phyloP scores from a whole-genome alignment of 92 coral and sea anemone genomes.

The Pocillopora meandrina region DNA sequence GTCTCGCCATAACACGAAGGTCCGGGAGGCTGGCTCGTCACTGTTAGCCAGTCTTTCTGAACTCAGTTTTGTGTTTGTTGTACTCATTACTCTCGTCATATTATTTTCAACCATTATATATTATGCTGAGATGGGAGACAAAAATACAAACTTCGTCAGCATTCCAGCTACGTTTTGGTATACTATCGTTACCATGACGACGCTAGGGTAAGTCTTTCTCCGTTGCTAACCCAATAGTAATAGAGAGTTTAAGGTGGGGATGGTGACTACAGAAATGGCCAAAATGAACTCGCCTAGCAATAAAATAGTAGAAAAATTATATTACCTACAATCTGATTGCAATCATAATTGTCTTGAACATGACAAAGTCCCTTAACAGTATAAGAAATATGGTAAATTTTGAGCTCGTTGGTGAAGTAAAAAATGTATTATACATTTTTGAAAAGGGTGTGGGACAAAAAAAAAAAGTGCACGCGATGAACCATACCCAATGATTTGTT shows the following conservation, averaged over 20 bases:
- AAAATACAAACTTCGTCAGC: constrained; percentile 67
- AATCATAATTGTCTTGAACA: no score
- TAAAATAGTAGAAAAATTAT: no score
- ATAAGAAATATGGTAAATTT: no score
- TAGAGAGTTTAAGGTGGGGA: background rate
- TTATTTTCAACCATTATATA: constrained; percentile 90
- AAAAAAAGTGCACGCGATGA: no score
- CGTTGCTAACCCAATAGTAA: background rate
- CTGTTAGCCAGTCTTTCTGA: constrained; percentile 90
- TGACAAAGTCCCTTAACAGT: no score
- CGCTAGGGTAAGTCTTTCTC: constrained; percentile 85
- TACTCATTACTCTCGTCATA: constrained; percentile 74
- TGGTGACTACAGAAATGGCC: no score
- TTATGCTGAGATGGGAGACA: constrained; percentile 80
- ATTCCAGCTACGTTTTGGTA: constrained; percentile 98
- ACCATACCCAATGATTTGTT: no score
- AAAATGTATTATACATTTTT: no score
- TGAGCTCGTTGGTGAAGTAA: no score
- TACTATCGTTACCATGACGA: constrained; percentile 99
- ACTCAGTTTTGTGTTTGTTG: constrained; percentile 84
- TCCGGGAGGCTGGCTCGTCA: constrained; percentile 84
- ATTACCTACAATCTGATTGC: no score
- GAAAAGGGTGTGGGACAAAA: no score
- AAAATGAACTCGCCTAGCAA: no score
- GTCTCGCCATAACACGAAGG: constrained; percentile 90